Conservation (phyloP, 2,888 invertebrate genomes). For the Tinea semifulvella region DNA sequence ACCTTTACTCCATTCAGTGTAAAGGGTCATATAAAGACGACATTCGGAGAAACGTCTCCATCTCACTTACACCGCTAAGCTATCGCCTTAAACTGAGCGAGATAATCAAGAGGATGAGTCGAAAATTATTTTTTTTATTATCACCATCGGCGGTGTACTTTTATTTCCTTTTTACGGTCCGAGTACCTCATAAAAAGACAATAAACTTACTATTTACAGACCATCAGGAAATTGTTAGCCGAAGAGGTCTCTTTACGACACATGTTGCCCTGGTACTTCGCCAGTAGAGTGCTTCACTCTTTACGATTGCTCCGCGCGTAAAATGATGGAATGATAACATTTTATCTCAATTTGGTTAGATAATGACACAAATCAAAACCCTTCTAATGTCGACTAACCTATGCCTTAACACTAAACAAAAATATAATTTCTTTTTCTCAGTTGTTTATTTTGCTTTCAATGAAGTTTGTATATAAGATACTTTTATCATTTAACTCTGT, state of each 20-base stretch:
- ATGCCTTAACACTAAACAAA: too few species aligned
- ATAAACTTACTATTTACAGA: conserved; percentile 70
- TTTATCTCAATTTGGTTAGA: conserved; percentile 33
- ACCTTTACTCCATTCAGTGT: conserved; percentile 64
- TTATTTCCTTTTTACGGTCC: conserved; percentile 69
- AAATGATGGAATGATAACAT: conserved; percentile 52
- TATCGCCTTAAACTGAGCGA: conserved; percentile 50
- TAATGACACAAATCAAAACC: conserved; percentile 4
- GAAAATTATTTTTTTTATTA: conserved; percentile 68
- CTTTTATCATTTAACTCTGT: too few species aligned
- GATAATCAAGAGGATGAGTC: conserved; percentile 65
- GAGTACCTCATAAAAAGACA: conserved; percentile 69
- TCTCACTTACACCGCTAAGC: conserved; percentile 39
- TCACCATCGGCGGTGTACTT: conserved; percentile 68
- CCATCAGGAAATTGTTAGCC: conserved; percentile 68
- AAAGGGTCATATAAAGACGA: conserved; percentile 62
- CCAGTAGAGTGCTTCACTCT: conserved; percentile 38
- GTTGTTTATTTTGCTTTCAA: too few species aligned
- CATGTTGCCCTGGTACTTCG: conserved; percentile 52
- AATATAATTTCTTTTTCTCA: too few species aligned
- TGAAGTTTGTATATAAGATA: too few species aligned
- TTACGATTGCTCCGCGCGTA: conserved; percentile 58
- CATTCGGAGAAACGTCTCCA: conserved; percentile 46
- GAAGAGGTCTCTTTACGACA: conserved; percentile 67
- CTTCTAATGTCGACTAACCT: too few species aligned